Evolutionary conservation across 2,797 vertebrate species (phyloP).

Genomic region (Eremophila alpestris): DNA sequence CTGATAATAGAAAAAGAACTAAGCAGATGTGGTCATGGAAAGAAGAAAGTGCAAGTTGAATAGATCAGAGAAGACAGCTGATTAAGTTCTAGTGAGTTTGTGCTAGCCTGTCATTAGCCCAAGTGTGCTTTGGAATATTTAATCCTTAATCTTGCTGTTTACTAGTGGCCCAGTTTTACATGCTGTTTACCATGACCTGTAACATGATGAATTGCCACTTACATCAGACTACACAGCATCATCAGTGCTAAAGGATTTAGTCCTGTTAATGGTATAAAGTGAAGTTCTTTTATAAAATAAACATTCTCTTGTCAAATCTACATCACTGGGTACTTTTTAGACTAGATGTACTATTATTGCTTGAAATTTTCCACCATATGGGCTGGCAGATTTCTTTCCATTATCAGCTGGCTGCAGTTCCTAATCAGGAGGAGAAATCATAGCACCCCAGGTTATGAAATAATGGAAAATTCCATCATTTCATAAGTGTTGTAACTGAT

Average conservation of each 20-base stretch:
- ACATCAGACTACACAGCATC: neutral
- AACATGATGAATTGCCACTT: neutral
- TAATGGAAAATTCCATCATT: slow-evolving; percentile 57
- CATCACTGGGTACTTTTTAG: neutral
- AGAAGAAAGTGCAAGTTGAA: neutral
- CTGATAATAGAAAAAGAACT: neutral
- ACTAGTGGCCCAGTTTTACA: neutral
- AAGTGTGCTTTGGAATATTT: neutral
- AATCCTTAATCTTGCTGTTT: neutral
- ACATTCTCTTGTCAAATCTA: neutral
- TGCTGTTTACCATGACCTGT: neutral
- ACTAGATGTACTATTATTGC: neutral
- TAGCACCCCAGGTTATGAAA: slow-evolving; percentile 37
- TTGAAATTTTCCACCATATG: slow-evolving; percentile 69
- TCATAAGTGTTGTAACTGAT: neutral
- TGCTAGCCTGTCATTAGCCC: neutral
- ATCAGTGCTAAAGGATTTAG: neutral
- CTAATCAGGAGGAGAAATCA: slow-evolving; percentile 50
- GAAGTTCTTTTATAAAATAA: neutral
- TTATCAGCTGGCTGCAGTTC: slow-evolving; percentile 53
- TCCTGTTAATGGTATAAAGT: neutral
- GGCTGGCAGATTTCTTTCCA: slow-evolving; percentile 47
- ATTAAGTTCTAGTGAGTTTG: neutral
- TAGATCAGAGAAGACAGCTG: neutral
- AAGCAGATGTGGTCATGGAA: neutral